Conservation (phyloP, 2,113 vertebrate genomes). For the Passer domesticus region DNA sequence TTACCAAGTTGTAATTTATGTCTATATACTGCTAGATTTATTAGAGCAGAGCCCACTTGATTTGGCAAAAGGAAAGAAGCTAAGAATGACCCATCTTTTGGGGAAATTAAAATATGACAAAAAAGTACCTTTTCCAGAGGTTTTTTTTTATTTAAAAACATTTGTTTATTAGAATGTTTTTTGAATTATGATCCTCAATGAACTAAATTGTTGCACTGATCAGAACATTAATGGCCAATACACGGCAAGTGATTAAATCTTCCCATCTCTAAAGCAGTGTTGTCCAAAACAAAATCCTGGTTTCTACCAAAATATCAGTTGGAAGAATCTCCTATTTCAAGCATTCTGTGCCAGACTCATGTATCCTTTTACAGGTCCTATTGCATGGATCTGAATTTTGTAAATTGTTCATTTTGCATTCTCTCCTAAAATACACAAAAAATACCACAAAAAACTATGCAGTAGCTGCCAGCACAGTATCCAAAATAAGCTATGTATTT, state of each 20-base stretch:
- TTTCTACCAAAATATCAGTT: not conserved
- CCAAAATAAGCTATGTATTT: not conserved
- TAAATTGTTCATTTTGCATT: not conserved
- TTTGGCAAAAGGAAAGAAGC: not conserved
- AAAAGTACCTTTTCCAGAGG: not conserved
- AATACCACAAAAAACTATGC: not conserved
- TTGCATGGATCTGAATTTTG: not conserved
- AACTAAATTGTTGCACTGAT: not conserved
- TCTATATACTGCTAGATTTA: not conserved
- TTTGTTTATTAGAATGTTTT: not conserved
- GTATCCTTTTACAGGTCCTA: not conserved
- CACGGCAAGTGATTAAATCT: not conserved
- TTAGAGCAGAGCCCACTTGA: not conserved
- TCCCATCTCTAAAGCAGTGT: not conserved
- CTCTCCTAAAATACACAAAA: not conserved
- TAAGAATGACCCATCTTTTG: not conserved
- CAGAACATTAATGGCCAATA: not conserved
- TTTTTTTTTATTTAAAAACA: not conserved
- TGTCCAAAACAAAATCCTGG: not conserved
- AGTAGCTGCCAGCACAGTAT: not conserved
- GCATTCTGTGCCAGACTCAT: not conserved
- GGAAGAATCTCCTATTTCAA: not conserved
- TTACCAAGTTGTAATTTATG: not conserved
- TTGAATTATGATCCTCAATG: not conserved
- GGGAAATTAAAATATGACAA: not conserved